Conservation (phyloP, 1,140 invertebrate genomes). For the Ptiloglossa arizonensis region DNA sequence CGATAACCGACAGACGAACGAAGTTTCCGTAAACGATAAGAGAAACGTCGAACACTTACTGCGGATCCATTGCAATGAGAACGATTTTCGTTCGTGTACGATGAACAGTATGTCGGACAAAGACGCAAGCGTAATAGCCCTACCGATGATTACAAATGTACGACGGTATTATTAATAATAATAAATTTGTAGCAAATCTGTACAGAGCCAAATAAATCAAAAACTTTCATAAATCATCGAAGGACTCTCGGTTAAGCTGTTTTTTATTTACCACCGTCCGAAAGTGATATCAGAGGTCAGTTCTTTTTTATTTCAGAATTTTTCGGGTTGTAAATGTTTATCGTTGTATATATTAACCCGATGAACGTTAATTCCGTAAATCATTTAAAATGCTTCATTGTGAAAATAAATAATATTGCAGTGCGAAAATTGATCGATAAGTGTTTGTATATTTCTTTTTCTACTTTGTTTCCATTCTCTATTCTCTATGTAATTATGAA, state of each 20-base stretch:
- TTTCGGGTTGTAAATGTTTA: no score
- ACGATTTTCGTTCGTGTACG: constrained; percentile 33
- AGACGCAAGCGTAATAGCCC: constrained; percentile 43
- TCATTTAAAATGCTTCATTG: no score
- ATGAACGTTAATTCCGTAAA: no score
- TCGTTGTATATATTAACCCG: no score
- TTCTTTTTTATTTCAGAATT: no score
- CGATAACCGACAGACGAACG: constrained; percentile 2
- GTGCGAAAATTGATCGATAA: no score
- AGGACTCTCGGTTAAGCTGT: neutral
- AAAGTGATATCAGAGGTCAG: no score
- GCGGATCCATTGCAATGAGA: constrained; percentile 28
- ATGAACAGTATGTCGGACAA: constrained; percentile 33
- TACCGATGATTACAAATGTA: constrained; percentile 67
- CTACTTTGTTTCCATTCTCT: no score
- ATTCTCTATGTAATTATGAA: no score
- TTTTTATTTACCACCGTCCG: neutral
- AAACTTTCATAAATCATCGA: constrained; percentile 68
- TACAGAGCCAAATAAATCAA: constrained; percentile 77
- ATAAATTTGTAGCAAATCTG: constrained; percentile 78
- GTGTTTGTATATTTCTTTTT: no score
- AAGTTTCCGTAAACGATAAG: constrained; percentile 20
- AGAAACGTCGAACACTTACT: constrained; percentile 1
- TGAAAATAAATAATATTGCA: no score
- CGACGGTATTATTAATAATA: constrained; percentile 73